Conservation (phyloP, 1,140 invertebrate genomes). For the Zophobas morio region DNA sequence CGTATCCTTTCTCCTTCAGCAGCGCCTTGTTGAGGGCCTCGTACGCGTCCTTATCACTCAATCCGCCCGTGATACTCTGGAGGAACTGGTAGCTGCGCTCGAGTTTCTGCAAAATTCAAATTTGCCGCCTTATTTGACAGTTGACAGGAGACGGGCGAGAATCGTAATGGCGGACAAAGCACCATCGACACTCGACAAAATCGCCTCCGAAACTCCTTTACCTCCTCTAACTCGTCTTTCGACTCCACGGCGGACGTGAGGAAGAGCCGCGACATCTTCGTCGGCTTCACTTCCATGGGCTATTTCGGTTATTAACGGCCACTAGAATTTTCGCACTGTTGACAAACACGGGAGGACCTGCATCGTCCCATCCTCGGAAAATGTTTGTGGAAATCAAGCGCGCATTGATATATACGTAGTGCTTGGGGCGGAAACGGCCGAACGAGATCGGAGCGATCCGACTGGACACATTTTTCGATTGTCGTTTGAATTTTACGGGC, state of each 20-base stretch:
- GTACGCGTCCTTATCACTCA: slow-evolving; percentile 94
- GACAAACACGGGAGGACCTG: slow-evolving; percentile 70
- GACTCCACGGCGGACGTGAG: slow-evolving; percentile 80
- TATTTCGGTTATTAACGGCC: slow-evolving; percentile 62
- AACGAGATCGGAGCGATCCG: not conserved
- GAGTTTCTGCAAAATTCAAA: slow-evolving; percentile 83
- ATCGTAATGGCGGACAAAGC: slow-evolving; percentile 73
- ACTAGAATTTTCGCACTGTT: slow-evolving; percentile 68
- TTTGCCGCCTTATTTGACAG: slow-evolving; percentile 62
- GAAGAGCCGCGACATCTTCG: slow-evolving; percentile 74
- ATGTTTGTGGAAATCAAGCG: slow-evolving; percentile 68
- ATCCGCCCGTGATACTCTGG: slow-evolving; percentile 82
- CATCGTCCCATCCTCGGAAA: slow-evolving; percentile 72
- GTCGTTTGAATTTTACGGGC: slow-evolving; percentile 13
- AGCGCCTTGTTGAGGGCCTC: slow-evolving; percentile 91
- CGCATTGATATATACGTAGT: slow-evolving; percentile 65
- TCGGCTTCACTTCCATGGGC: slow-evolving; percentile 74
- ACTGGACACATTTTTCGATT: slow-evolving; percentile 15
- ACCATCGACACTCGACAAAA: slow-evolving; percentile 71
- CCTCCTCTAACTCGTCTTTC: slow-evolving; percentile 88
- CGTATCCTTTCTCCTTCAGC: slow-evolving; percentile 89
- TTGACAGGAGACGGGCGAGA: slow-evolving; percentile 68
- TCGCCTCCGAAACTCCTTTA: slow-evolving; percentile 71
- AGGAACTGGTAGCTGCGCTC: slow-evolving; percentile 86
- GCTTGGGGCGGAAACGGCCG: slow-evolving; percentile 27